Conservation (phyloP, 2,797 vertebrate species). For the Liparis tanakae region DNA sequence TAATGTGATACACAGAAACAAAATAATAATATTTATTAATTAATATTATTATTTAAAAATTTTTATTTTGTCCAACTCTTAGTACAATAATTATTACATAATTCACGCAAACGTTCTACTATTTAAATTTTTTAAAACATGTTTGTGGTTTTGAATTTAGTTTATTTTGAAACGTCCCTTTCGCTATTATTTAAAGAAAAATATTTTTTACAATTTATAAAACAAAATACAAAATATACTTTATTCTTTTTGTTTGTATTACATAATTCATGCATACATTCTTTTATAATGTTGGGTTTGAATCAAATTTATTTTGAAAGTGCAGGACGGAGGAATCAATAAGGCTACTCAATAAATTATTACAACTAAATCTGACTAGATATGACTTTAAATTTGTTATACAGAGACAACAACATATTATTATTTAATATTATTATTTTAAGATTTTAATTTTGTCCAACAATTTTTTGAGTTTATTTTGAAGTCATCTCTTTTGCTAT, state of each 20-base stretch:
- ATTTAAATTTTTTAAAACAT: too few species aligned
- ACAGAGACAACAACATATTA: too few species aligned
- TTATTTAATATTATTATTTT: background rate
- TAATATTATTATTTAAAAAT: background rate
- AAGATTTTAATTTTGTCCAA: background rate
- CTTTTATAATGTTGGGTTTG: too few species aligned
- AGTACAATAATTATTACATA: background rate
- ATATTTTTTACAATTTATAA: too few species aligned
- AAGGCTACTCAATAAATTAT: background rate
- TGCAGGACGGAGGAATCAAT: too few species aligned
- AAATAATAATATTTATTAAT: too few species aligned
- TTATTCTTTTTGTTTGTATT: too few species aligned
- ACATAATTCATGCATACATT: too few species aligned
- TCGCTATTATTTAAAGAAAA: too few species aligned
- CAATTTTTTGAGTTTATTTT: constrained; percentile 42
- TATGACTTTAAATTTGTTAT: background rate
- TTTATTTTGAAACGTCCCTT: constrained; percentile 60
- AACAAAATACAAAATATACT: too few species aligned
- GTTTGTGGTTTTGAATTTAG: background rate
- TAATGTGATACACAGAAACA: background rate
- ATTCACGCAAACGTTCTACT: background rate
- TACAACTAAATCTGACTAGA: background rate
- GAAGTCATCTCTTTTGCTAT: constrained; percentile 10
- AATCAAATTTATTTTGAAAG: too few species aligned
- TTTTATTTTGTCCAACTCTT: background rate